phyloP scores from a whole-genome alignment of 2,888 invertebrate species.

The Therioaphis trifolii region DNA sequence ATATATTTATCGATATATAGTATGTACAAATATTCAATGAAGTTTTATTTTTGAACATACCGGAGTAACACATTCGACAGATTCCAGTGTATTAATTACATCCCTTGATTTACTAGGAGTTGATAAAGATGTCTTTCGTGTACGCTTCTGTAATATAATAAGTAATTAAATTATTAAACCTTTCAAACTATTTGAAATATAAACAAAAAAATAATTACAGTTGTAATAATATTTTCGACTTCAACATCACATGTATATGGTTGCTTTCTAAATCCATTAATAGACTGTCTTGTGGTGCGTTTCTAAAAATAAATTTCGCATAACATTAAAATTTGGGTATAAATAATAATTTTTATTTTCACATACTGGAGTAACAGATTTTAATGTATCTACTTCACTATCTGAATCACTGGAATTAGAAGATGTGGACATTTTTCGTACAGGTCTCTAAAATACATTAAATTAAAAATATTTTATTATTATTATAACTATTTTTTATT shows the following conservation, averaged over 20 bases:
- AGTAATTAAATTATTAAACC: neutral
- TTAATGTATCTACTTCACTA: neutral
- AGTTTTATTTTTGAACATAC: too few species aligned
- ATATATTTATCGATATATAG: neutral
- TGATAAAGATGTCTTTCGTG: too few species aligned
- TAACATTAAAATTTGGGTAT: neutral
- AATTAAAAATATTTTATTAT: too few species aligned
- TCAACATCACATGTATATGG: too few species aligned
- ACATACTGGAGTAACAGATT: neutral
- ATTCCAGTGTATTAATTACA: too few species aligned
- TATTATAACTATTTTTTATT: too few species aligned
- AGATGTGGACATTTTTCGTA: too few species aligned
- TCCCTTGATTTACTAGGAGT: too few species aligned
- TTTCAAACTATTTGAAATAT: neutral
- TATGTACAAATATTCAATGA: too few species aligned
- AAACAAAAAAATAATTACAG: neutral
- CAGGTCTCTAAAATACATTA: too few species aligned
- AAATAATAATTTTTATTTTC: neutral
- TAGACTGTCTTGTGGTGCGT: slow-evolving; percentile 29
- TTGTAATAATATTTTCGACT: neutral
- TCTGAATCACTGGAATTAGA: too few species aligned
- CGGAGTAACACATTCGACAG: too few species aligned
- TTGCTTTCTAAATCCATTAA: neutral
- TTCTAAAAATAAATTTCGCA: slow-evolving; percentile 24
- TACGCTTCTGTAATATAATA: neutral